phyloP scores from a whole-genome alignment of 2,888 invertebrate genomes.

The Tridacna gigas region DNA sequence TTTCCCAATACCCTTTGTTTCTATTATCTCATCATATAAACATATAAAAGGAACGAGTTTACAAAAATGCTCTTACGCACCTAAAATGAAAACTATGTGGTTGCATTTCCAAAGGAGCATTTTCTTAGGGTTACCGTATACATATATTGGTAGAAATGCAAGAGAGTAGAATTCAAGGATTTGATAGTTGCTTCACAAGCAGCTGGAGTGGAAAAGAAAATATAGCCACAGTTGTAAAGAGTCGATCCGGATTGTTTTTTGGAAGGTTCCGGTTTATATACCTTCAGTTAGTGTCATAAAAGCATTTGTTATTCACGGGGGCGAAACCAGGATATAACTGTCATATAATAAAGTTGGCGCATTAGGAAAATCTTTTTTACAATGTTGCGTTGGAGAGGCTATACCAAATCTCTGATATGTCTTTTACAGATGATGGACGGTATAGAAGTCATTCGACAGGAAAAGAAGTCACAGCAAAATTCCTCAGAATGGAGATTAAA shows the following conservation, averaged over 20 bases:
- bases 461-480: background rate
- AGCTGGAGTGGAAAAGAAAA: background rate
- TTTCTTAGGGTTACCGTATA: too few relatives aligned
- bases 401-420: constrained; percentile 23
- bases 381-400: constrained; percentile 23
- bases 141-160: too few relatives aligned
- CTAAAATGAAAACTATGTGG: too few relatives aligned
- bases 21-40: too few relatives aligned
- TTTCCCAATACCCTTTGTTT: too few relatives aligned
- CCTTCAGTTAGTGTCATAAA: background rate
- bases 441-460: background rate
- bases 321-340: background rate
- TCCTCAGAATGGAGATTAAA: constrained; percentile 60
- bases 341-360: background rate
- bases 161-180: too few relatives aligned
- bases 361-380: background rate
- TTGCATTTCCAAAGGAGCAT: too few relatives aligned
- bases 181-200: background rate
- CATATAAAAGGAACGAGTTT: too few relatives aligned
- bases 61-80: too few relatives aligned
- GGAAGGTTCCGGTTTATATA: background rate
- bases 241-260: background rate
- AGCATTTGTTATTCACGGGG: background rate
- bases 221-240: too few relatives aligned
- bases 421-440: constrained; percentile 47